phyloP scores from a whole-genome alignment of 2,797 vertebrate species.

The Enteromius argenteus region DNA sequence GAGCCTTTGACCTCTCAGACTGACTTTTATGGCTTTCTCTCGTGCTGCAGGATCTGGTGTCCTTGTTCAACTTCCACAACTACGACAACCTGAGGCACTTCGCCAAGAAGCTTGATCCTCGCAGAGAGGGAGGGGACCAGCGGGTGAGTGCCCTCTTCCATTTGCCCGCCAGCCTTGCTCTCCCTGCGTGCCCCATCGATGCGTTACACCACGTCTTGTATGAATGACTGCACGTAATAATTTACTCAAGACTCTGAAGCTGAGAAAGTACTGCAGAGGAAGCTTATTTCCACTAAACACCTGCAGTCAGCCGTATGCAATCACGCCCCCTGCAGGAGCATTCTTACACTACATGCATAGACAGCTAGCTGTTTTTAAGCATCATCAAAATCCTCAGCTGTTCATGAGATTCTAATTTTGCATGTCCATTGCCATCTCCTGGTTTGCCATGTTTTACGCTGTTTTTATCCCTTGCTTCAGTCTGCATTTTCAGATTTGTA shows the following conservation, averaged over 20 bases:
- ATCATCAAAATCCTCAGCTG: not conserved
- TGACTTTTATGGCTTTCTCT: not conserved
- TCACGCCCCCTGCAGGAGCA: slow-evolving; percentile 25
- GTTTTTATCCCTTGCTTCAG: not conserved
- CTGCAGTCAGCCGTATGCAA: slow-evolving; percentile 1
- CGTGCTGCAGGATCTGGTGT: slow-evolving; percentile 89
- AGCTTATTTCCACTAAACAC: slow-evolving; percentile 6
- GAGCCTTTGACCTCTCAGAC: not conserved
- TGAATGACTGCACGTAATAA: slow-evolving; percentile 35
- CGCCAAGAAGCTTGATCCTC: slow-evolving; percentile 96
- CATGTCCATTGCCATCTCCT: not conserved
- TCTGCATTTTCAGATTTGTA: not conserved
- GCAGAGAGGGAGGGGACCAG: slow-evolving; percentile 95
- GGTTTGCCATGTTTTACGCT: not conserved
- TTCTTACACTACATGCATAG: slow-evolving; percentile 11
- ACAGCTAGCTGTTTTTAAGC: not conserved
- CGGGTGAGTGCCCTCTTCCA: slow-evolving; percentile 83
- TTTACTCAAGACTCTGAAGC: not conserved
- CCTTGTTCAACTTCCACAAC: slow-evolving; percentile 98
- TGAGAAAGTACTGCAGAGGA: not conserved
- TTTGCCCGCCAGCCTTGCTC: slow-evolving; percentile 30
- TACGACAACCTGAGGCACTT: slow-evolving; percentile 98
- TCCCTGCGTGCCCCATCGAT: slow-evolving; percentile 43
- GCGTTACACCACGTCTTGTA: slow-evolving; percentile 44
- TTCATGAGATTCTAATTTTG: slow-evolving; percentile 28